Conservation (phyloP, 1,140 invertebrate species). For the Euwallacea fornicatus region DNA sequence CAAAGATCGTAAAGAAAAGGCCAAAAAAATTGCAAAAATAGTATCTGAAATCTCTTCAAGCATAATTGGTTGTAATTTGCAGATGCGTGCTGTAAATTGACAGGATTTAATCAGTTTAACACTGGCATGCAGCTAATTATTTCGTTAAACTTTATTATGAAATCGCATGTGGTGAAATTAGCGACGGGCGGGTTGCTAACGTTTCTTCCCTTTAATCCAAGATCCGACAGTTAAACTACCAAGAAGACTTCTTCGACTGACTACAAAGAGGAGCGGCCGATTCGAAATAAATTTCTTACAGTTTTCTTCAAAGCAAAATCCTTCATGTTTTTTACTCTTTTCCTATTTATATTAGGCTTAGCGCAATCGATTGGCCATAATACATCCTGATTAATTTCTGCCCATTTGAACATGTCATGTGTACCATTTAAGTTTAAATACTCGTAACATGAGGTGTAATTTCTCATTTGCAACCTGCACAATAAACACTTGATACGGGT, state of each 20-base stretch:
- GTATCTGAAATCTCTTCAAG: slow-evolving; percentile 4
- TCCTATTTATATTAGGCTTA: neutral
- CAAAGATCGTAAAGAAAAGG: no score
- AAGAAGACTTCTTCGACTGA: no score
- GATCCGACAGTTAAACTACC: no score
- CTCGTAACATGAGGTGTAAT: slow-evolving; percentile 13
- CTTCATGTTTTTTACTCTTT: no score
- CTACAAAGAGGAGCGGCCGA: no score
- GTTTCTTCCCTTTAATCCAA: neutral
- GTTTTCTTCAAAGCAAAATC: no score
- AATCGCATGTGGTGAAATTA: slow-evolving; percentile 19
- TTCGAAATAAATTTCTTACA: no score
- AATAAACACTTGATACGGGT: slow-evolving; percentile 29
- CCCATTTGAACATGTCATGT: neutral
- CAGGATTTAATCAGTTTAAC: slow-evolving; percentile 26
- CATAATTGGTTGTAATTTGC: slow-evolving; percentile 23
- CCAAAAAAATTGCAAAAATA: neutral
- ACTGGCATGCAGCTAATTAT: slow-evolving; percentile 25
- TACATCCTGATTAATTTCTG: neutral
- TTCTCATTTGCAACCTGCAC: slow-evolving; percentile 26
- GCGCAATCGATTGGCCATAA: neutral
- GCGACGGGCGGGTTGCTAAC: slow-evolving; percentile 7
- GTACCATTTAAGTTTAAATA: slow-evolving; percentile 18
- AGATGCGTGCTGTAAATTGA: slow-evolving; percentile 29
- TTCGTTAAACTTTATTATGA: slow-evolving; percentile 22